These are phyloP conservation scores for Promerops cafer DNA, from an alignment of 2,113 vertebrate genomes.

Conservation along the genomic window DNA sequence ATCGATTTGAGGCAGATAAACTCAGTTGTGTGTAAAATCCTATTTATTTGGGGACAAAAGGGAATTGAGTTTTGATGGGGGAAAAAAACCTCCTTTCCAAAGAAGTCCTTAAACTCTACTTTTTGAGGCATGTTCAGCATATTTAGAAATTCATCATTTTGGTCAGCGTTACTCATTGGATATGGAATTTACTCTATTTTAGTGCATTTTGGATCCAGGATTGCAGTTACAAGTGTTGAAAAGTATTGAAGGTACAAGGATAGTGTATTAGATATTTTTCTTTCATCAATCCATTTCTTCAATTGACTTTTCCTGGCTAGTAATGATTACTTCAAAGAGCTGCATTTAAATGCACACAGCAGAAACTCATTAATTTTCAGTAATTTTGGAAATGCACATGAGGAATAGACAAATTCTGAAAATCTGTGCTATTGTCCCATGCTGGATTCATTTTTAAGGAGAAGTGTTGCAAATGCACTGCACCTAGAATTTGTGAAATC, in stretches of 20 bases:
- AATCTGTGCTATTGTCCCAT: not conserved
- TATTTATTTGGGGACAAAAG: conserved; percentile 62
- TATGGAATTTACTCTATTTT: not conserved
- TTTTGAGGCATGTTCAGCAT: not conserved
- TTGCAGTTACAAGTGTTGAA: not conserved
- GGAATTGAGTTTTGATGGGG: conserved; percentile 11
- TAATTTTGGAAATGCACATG: conserved; percentile 7
- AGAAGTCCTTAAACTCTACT: not conserved
- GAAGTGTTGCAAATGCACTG: not conserved
- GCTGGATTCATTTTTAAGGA: not conserved
- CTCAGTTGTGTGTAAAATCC: conserved; percentile 65
- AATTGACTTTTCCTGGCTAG: not conserved
- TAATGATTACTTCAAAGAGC: conserved; percentile 18
- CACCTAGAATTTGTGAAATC: not conserved
- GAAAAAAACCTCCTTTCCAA: not conserved
- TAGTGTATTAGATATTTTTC: not conserved
- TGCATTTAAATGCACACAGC: not conserved
- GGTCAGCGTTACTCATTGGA: not conserved
- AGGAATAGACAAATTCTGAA: not conserved
- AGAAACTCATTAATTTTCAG: conserved; percentile 11
- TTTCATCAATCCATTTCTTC: not conserved
- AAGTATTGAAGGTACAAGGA: not conserved
- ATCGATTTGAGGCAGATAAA: conserved; percentile 70
- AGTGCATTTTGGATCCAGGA: not conserved
- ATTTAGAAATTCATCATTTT: not conserved